A percentile compares a stretch with the other conserved stretches of the same genome.
These are phyloP conservation scores for Orycteropus afer DNA, from an alignment of 2,113 vertebrate genomes.

Conservation along the genomic window DNA sequence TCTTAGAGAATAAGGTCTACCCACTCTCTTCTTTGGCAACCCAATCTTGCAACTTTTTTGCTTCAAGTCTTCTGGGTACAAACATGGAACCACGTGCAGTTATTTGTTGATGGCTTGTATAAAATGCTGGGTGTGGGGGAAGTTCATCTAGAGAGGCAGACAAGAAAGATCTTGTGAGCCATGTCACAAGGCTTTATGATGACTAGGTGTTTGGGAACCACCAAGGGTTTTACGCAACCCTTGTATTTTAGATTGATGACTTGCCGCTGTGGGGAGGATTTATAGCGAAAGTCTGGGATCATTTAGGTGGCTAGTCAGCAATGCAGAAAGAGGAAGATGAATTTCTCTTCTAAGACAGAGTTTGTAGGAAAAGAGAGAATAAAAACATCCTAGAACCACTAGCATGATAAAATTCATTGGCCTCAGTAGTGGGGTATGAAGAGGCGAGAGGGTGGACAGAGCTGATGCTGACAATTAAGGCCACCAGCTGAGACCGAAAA, in stretches of 20 bases:
- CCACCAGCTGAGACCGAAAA: neutral
- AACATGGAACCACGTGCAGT: neutral
- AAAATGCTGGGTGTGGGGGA: neutral
- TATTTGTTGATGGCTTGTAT: neutral
- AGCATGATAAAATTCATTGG: neutral
- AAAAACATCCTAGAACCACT: neutral
- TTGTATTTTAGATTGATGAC: neutral
- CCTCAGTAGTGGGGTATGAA: neutral
- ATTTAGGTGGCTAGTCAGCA: neutral
- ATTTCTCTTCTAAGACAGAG: neutral
- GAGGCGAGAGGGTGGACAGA: neutral
- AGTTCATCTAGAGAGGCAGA: neutral
- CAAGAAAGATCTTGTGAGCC: neutral
- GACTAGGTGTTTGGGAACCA: neutral
- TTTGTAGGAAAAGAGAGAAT: neutral
- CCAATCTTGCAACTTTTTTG: slow-evolving; percentile 89
- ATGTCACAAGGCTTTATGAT: neutral
- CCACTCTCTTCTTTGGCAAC: slow-evolving; percentile 84
- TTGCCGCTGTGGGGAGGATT: neutral
- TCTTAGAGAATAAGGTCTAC: slow-evolving; percentile 88
- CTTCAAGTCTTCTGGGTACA: slow-evolving; percentile 87
- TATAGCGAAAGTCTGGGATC: neutral
- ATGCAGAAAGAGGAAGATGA: neutral
- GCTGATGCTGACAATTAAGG: neutral
- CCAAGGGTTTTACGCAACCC: neutral